Evolutionary conservation across 1,140 invertebrate genomes (phyloP), one percentile per base, ranked within the genome.

Genomic region (Drosophila virilis): DNA sequence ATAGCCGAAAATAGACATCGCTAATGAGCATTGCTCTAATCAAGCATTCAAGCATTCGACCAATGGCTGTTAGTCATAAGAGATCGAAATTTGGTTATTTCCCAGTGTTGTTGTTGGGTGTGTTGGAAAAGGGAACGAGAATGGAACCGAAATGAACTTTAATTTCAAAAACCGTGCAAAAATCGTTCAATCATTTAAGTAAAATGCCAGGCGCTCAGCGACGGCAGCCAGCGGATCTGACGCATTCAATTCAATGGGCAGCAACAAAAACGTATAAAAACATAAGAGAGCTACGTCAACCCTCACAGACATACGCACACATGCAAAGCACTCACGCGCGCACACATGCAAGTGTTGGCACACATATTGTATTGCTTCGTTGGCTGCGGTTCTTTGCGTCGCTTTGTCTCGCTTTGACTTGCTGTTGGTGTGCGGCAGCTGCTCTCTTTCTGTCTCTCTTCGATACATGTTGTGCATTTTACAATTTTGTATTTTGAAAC

Each of bases 111-210:
- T 9, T 37, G 42, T 28, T 28, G 15, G 48, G 35, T 9, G 40
- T n/a, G 61, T 46, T 59, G 65, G 45, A 35, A 58, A 59, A 68
- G 58, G 57, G 68, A 78, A 65, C 55, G 48, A 64, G 51, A 74
- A 64, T 48, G 68, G 62, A 69, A 73, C 75, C 57, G 46, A 67
- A 88, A 79, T 77, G 69, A 88, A 86, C 74, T 77, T 81, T 57
- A 55, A 74, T 79, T 73, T 68, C 71, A 68, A 78, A 88, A 90
- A 90, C 86, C 79, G 88, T 90, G 86, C 86, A 86, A 90, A 90
- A 91, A 88, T 91, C 82, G 88, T 90, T 90, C 88, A 90, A 90
- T 90, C 83, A 88, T 88, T 86, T 73, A 78, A 81, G 77, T 82
- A 73, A 88, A 69, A 15, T 51, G 52, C 50, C 82, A 80, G 88